These are phyloP conservation scores for Isichthys henryi DNA, from an alignment of 2,113 vertebrate species.

Conservation along the genomic window DNA sequence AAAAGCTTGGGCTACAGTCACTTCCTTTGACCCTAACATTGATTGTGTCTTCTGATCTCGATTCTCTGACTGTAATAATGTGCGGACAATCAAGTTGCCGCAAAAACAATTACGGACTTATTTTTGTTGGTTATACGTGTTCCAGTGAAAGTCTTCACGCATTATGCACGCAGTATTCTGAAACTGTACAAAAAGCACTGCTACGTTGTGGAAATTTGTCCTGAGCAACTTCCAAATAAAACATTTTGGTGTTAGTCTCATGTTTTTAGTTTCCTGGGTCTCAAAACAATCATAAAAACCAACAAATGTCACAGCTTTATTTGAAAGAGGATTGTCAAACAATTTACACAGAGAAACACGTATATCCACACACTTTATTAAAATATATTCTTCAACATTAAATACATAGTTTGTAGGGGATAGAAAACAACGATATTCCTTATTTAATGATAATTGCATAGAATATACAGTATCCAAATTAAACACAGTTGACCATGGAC, in stretches of 20 bases:
- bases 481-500: slow-evolving; percentile 32
- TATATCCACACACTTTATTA: slow-evolving; percentile 53
- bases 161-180: neutral
- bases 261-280: neutral
- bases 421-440: slow-evolving; percentile 35
- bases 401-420: slow-evolving; percentile 48
- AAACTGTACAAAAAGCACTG: neutral
- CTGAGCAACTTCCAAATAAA: neutral
- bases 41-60: neutral
- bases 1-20: neutral
- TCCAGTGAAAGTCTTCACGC: neutral
- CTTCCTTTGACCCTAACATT: neutral
- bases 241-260: neutral
- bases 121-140: neutral
- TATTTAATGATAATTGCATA: slow-evolving; percentile 58
- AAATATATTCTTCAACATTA: slow-evolving; percentile 50
- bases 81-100: neutral
- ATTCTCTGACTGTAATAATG: neutral
- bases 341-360: neutral
- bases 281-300: neutral
- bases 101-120: neutral
- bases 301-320: neutral
- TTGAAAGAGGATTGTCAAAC: neutral
- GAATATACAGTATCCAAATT: slow-evolving; percentile 45
- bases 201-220: neutral